Percentiles rank a stretch among this genome's conserved stretches.
Conservation (phyloP, 2,888 invertebrate genomes). For the Cerastis leucographa region DNA sequence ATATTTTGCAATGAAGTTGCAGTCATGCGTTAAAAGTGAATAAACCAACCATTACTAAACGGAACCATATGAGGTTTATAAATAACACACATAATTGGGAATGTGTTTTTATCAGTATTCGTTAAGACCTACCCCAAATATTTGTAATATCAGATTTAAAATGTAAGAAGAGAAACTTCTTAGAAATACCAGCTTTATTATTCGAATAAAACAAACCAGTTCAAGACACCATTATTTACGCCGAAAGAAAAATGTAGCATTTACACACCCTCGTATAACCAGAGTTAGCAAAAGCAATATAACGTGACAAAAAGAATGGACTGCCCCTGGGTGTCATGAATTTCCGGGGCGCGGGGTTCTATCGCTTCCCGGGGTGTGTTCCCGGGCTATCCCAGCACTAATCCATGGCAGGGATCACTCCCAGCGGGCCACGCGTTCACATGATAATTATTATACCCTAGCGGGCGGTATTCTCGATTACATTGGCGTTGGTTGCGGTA, state of each 20-base stretch:
- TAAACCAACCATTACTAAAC: background rate
- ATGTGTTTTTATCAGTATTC: slow-evolving; percentile 7
- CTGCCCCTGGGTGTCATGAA: slow-evolving; percentile 65
- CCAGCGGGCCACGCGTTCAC: slow-evolving; percentile 73
- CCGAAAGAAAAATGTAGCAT: slow-evolving; percentile 49
- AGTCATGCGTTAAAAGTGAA: slow-evolving; percentile 15
- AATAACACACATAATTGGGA: background rate
- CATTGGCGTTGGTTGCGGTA: slow-evolving; percentile 67
- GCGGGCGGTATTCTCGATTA: slow-evolving; percentile 68
- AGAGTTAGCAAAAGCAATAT: slow-evolving; percentile 63
- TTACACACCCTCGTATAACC: slow-evolving; percentile 48
- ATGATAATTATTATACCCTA: slow-evolving; percentile 76
- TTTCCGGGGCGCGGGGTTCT: slow-evolving; percentile 69
- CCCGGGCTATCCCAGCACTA: slow-evolving; percentile 72
- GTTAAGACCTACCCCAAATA: background rate
- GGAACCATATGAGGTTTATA: background rate
- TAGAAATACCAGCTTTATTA: slow-evolving; percentile 24
- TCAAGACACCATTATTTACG: slow-evolving; percentile 41
- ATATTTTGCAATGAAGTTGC: slow-evolving; percentile 7
- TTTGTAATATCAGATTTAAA: slow-evolving; percentile 1
- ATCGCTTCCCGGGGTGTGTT: slow-evolving; percentile 69
- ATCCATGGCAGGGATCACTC: slow-evolving; percentile 71
- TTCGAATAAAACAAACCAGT: slow-evolving; percentile 25
- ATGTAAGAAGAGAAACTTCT: background rate
- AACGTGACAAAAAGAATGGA: slow-evolving; percentile 64